Base-by-base conservation (phyloP, 2,113 vertebrate species). In the Kryptolebias marmoratus region DNA sequence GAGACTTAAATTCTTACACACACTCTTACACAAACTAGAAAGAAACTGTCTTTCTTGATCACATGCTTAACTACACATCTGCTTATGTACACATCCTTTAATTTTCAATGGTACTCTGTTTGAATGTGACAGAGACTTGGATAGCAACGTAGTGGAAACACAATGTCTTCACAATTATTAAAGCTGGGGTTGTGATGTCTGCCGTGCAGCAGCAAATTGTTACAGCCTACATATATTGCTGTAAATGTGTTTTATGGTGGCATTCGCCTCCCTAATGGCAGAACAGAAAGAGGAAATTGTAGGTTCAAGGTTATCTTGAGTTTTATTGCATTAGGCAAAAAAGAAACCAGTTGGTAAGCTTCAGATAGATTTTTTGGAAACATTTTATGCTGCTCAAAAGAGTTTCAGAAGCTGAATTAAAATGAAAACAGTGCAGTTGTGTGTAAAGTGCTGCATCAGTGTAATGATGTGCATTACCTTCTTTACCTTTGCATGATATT, bases 231-330 rank as follows among this genome's bases (percentile, higher is more conserved):
- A n/a, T 22, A n/a, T 62, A 54, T 62, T 48, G 30, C 64, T 78
- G 56, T 71, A 57, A 72, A 54, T 47, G 42, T 27, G 16, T 80
- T 84, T 75, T 63, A 59, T 70, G 55, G 56, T 13, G 28, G 28
- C 31, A 69, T 70, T 70, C 36, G n/a, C 30, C 31, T 49, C 11
- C 6, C 54, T 67, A 67, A 68, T 69, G 65, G 64, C 50, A 52
- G 56, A 67, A 42, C 47, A 60, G 27, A 36, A 44, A n/a, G 11
- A 58, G 14, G 18, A 32, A 39, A 73, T 64, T 73, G 14, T 42
- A 75, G 68, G 66, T 50, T 75, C 58, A 78, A 71, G 45, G 61
- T 70, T 68, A 50, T 71, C 44, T 49, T 58, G 4, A 32, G 14
- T 65, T 69, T 71, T 69, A 69, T 65, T 63, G 27, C 48, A n/a